Evolutionary conservation across 2,113 vertebrate genomes (phyloP), one percentile per base, ranked within the genome.

Genomic region (Cnemophilus loriae): DNA sequence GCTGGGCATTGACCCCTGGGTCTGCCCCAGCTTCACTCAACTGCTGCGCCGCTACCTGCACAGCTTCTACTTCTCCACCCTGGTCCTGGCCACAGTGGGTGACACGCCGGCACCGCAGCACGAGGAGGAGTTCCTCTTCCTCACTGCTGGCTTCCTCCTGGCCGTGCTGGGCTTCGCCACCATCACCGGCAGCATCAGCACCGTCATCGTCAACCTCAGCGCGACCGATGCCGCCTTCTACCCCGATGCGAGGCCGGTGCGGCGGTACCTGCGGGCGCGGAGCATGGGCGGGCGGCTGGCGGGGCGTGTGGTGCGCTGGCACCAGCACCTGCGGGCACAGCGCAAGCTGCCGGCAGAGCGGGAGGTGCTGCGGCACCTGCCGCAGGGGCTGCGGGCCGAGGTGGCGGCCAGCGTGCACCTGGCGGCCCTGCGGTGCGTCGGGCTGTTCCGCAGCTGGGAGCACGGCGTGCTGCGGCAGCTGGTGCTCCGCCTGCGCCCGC

Each of bases 121-220:
- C 0, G 98, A 98, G 78, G 99, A 99, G 56, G 99, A 99, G 87
- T 98, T 98, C 79, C 97, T 99, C 85, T 99, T 99, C 85, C 96
- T 98, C 98, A 98, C 98, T 22, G 97, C 96, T 0, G 98, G 99
- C 97, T 97, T 99, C 90, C 98, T 99, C 55, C 98, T 99, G 86
- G 98, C 99, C 0, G 98, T 99, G 93, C 97, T 99, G 97, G 99
- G 98, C 55, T 99, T 99, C 11, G 99, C 99, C 49, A 98, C 99
- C 42, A 96, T 99, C 80, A 98, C 99, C 63, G 99, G 99, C 5
- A 99, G 98, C 92, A 98, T 99, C 87, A 98, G 98, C 14, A 98
- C 98, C 0, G 98, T 99, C 83, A 98, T 99, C 92, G 97, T 98
- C 78, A 99, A 97, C 94, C 93, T 99, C 37, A 97, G 98, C 32